Evolutionary conservation across 2,888 invertebrate genomes (phyloP).

Genomic region (Drosophila infuscata): DNA sequence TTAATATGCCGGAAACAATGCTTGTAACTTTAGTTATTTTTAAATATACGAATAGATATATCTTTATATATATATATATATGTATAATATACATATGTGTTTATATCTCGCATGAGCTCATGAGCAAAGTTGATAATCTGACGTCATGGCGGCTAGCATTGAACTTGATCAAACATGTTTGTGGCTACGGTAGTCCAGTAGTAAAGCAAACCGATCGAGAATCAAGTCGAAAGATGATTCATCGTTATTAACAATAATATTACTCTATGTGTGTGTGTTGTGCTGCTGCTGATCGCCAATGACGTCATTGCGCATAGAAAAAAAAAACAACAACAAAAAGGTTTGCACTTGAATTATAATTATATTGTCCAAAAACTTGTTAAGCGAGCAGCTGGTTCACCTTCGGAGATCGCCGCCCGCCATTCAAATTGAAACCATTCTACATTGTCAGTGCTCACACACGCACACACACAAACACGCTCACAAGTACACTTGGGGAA

Average conservation of each 20-base stretch:
- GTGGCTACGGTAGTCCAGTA: neutral
- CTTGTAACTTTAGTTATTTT: constrained; percentile 44
- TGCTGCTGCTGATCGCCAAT: constrained; percentile 16
- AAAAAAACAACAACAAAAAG: constrained; percentile 27
- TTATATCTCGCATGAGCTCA: constrained; percentile 39
- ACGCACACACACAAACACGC: constrained; percentile 6
- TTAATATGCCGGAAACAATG: constrained; percentile 45
- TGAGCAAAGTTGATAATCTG: constrained; percentile 35
- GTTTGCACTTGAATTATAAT: constrained; percentile 61
- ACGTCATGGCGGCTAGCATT: constrained; percentile 53
- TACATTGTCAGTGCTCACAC: constrained; percentile 18
- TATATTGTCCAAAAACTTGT: constrained; percentile 30
- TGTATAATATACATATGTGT: neutral
- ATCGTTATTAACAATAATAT: constrained; percentile 5
- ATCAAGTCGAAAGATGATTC: constrained; percentile 33
- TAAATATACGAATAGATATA: neutral
- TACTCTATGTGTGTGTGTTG: neutral
- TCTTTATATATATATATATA: neutral
- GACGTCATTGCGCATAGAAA: constrained; percentile 45
- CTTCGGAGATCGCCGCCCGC: constrained; percentile 36
- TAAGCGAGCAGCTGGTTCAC: constrained; percentile 52
- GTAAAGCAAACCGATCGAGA: neutral
- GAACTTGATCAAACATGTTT: constrained; percentile 27
- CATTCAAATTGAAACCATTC: constrained; percentile 57
- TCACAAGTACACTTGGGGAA: constrained; percentile 26